Base-by-base conservation (phyloP, 2,888 invertebrate species). In the Epiblema foenella region DNA sequence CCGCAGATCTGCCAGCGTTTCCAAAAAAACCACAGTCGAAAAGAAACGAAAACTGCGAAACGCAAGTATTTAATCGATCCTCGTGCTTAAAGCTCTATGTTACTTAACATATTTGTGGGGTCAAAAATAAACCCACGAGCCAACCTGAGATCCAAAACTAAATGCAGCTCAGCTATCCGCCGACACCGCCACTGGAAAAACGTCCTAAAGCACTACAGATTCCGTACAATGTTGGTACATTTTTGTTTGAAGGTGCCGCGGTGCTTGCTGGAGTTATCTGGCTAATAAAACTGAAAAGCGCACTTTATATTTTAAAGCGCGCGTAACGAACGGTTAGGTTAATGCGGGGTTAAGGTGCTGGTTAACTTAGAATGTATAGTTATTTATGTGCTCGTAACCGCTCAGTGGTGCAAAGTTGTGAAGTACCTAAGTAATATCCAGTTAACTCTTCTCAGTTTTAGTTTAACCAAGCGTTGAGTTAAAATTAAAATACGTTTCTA, bases 271-370 rank as follows among this genome's bases (percentile, higher is more conserved):
- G 46, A 8, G 46, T n/a, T 46, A 46, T 46, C 46, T 46, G n/a
- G 46, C 46, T 46, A 52, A 52, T 52, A 52, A 52, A 52, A 52
- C 51, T 52, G 51, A 17, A 52, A 52, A 52, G 51, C 51, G 51
- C 51, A 18, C 51, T 52, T 52, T 52, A 20, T 20, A 52, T 52
- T 52, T 20, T 52, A 18, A 11, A 52, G 11, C 51, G 18, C 20
- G 20, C 3, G 51, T 51, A 51, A 51, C 51, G 9, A 51, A 51
- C n/a, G 51, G 51, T 10, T 3, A 3, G 18, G 51, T 10, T 51
- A 51, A 51, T 51, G 51, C 51, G 11, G 51, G 51, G 17, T 51
- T 51, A 46, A 51, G 51, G 51, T 17, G 51, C 9, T 1, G 17
- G 46, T 46, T 46, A 46, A 46, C n/a, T n/a, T 46, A 46, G 12